Evolutionary conservation across 2,113 vertebrate species (phyloP).

Genomic region (Geococcyx californianus): DNA sequence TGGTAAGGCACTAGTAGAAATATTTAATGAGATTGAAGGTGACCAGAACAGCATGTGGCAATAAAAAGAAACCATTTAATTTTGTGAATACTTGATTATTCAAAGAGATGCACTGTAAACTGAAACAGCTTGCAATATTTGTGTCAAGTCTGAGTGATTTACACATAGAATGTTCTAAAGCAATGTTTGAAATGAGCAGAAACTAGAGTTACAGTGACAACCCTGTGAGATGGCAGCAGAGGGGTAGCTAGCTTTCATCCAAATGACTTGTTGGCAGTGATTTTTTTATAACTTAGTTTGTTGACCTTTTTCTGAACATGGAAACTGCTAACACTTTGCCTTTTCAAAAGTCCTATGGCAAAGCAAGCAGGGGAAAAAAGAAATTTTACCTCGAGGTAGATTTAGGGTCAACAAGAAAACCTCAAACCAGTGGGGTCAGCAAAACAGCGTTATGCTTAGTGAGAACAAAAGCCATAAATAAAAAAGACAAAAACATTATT

Average conservation of each 20-base stretch:
- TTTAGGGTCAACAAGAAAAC: constrained; percentile 2
- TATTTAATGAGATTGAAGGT: not conserved
- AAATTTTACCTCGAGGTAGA: not conserved
- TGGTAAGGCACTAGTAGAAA: not conserved
- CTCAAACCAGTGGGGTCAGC: not conserved
- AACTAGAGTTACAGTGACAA: not conserved
- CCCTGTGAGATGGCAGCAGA: not conserved
- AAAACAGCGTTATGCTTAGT: not conserved
- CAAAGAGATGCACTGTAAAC: not conserved
- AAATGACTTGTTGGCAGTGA: accelerated
- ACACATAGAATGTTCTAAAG: not conserved
- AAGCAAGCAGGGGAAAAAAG: not conserved
- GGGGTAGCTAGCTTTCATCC: not conserved
- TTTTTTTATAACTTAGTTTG: constrained; percentile 11
- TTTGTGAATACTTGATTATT: not conserved
- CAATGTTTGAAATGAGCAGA: not conserved
- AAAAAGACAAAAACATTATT: not conserved
- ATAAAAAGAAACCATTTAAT: not conserved
- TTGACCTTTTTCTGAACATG: not conserved
- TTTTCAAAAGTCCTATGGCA: constrained; percentile 21
- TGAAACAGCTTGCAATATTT: not conserved
- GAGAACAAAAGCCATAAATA: not conserved
- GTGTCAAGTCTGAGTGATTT: not conserved
- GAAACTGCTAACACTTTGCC: constrained; percentile 14
- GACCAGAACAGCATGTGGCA: not conserved